Conservation (phyloP, 1,140 invertebrate species). For the Hydropsyche tenuis region DNA sequence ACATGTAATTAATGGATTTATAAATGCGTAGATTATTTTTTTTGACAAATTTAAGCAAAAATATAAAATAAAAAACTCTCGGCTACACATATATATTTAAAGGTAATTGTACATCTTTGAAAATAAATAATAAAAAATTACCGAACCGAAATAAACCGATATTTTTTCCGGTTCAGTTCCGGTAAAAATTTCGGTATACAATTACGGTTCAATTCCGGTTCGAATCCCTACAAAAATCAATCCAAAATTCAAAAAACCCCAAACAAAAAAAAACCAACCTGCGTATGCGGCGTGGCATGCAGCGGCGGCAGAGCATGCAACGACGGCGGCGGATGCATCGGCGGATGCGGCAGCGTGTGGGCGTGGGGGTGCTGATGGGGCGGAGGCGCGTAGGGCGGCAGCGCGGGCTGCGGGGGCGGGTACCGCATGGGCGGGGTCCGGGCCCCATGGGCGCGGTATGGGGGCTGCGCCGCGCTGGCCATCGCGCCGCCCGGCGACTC, state of each 20-base stretch:
- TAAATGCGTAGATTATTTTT: too few species aligned
- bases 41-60: too few species aligned
- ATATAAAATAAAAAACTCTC: neutral
- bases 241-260: neutral
- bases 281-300: constrained; percentile 28
- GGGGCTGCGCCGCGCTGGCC: constrained; percentile 34
- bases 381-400: constrained; percentile 26
- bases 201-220: too few species aligned
- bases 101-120: neutral
- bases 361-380: constrained; percentile 3
- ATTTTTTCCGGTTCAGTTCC: neutral
- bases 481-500: constrained; percentile 8
- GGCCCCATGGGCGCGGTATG: constrained; percentile 32
- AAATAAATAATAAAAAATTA: neutral
- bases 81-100: neutral
- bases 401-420: constrained; percentile 15
- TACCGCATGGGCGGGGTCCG: constrained; percentile 8
- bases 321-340: constrained; percentile 36
- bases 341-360: constrained; percentile 20
- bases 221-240: neutral
- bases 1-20: too few species aligned
- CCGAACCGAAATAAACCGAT: neutral
- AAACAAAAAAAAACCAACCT: constrained; percentile 27
- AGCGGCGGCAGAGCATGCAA: constrained; percentile 27
- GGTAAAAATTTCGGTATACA: too few species aligned